These are phyloP conservation scores for Dicerorhinus sumatrensis DNA, from an alignment of 2,113 vertebrate species.

Conservation along the genomic window DNA sequence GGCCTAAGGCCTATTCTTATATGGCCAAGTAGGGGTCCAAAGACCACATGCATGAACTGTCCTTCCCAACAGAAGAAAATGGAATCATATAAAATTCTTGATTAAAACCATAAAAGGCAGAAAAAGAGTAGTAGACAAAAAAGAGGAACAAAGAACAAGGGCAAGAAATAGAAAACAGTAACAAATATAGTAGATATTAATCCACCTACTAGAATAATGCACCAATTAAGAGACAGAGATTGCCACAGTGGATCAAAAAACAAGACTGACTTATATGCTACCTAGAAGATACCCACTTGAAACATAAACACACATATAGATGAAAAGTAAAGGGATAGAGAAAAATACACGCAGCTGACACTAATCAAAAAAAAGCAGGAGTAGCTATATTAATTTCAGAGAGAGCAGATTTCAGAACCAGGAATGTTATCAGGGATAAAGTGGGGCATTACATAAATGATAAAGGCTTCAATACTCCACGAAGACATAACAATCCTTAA, in stretches of 20 bases:
- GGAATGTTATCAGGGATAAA: not conserved
- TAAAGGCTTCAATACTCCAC: not conserved
- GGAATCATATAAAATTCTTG: too few relatives aligned
- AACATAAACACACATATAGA: too few relatives aligned
- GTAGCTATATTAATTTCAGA: not conserved
- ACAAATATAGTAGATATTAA: not conserved
- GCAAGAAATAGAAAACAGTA: not conserved
- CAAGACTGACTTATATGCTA: too few relatives aligned
- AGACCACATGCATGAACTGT: not conserved
- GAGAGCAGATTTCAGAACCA: not conserved
- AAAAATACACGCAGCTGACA: not conserved
- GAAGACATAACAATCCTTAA: not conserved
- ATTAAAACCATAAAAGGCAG: too few relatives aligned
- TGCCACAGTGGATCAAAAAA: too few relatives aligned
- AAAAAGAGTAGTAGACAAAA: not conserved
- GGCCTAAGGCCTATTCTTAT: not conserved
- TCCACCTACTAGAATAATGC: not conserved
- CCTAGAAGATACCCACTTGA: too few relatives aligned
- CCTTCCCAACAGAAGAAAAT: not conserved
- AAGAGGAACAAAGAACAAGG: not conserved
- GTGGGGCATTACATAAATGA: not conserved
- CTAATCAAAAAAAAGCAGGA: not conserved
- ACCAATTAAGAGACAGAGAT: not conserved
- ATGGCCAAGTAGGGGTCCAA: not conserved
- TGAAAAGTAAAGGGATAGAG: too few relatives aligned